Conservation (phyloP, 2,888 invertebrate species). For the Pinctada fucata region DNA sequence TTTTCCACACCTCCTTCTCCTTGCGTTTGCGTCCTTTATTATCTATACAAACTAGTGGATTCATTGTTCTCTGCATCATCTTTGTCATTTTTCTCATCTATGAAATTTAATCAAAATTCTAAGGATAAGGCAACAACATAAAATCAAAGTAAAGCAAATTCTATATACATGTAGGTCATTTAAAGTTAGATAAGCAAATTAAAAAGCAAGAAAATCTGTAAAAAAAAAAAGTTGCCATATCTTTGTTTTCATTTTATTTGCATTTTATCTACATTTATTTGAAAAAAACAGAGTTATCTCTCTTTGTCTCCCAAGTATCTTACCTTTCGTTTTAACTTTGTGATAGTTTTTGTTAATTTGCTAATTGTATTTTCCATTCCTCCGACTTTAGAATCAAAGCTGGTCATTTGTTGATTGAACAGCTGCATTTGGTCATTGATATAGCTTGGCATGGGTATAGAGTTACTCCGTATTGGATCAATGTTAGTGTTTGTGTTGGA, state of each 20-base stretch:
- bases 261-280: no score
- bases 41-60: constrained; percentile 48
- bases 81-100: constrained; percentile 62
- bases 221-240: no score
- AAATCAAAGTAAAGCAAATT: no score
- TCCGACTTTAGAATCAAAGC: constrained; percentile 73
- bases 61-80: constrained; percentile 43
- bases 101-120: constrained; percentile 4
- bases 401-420: constrained; percentile 58
- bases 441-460: constrained; percentile 18
- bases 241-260: no score
- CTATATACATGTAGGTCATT: constrained; percentile 5
- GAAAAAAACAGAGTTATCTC: no score
- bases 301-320: background rate
- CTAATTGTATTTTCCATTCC: constrained; percentile 80
- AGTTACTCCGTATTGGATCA: background rate
- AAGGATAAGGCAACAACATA: background rate
- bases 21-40: constrained; percentile 48
- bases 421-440: constrained; percentile 44
- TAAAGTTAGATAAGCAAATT: constrained; percentile 9
- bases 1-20: constrained; percentile 61
- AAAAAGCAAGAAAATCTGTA: background rate
- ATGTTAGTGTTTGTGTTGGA: constrained; percentile 11
- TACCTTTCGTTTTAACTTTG: constrained; percentile 79
- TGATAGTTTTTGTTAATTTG: constrained; percentile 79